Conservation (phyloP, 2,888 invertebrate species). For the Ophion obscuratus region DNA sequence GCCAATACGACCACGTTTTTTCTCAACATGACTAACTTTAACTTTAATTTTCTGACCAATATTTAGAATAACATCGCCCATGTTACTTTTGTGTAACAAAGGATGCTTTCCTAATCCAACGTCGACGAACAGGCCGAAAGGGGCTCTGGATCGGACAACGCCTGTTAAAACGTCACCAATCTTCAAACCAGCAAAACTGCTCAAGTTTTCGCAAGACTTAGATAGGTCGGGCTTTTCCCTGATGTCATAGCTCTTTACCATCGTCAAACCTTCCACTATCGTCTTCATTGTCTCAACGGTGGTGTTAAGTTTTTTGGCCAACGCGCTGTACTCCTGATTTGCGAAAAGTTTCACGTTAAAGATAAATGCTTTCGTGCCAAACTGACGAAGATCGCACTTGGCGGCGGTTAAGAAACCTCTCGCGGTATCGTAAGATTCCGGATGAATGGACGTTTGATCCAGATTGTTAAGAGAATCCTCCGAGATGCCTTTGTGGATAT, state of each 20-base stretch:
- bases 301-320: constrained; percentile 86
- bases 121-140: constrained; percentile 97
- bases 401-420: constrained; percentile 85
- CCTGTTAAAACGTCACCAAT: constrained; percentile 89
- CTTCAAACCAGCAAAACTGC: constrained; percentile 88
- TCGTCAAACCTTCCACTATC: constrained; percentile 90
- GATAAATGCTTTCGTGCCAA: constrained; percentile 48
- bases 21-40: constrained; percentile 87
- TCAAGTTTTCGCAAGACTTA: constrained; percentile 91
- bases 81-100: constrained; percentile 88
- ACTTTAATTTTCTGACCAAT: constrained; percentile 90
- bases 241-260: constrained; percentile 90
- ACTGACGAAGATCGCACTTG: constrained; percentile 79
- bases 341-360: constrained; percentile 58
- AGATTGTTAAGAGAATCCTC: constrained; percentile 80
- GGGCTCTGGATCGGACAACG: constrained; percentile 93
- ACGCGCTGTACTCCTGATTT: constrained; percentile 67
- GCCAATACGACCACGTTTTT: constrained; percentile 86
- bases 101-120: constrained; percentile 91
- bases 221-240: constrained; percentile 88
- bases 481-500: background rate
- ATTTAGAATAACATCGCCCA: constrained; percentile 86
- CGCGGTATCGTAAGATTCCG: constrained; percentile 93
- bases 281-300: constrained; percentile 88
- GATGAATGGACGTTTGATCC: constrained; percentile 95